phyloP scores from a whole-genome alignment of 1,140 invertebrate genomes.

The Euglossa dilemma region DNA sequence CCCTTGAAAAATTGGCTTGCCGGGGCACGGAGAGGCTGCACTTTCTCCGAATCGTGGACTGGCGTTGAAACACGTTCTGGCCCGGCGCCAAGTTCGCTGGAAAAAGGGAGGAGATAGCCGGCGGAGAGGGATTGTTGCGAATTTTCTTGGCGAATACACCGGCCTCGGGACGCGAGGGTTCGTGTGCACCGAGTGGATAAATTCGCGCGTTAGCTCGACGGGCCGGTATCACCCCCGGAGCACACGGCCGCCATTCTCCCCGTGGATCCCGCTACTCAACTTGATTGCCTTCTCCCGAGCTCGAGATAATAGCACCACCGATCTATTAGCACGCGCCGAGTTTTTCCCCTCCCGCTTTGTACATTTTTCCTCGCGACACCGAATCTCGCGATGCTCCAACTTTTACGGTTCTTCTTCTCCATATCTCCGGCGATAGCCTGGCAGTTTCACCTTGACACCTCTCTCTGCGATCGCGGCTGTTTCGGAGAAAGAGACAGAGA shows the following conservation, averaged over 20 bases:
- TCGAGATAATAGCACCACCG: conserved; percentile 5
- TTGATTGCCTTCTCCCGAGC: background rate
- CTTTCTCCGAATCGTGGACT: conserved; percentile 59
- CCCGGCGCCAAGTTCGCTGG: conserved; percentile 44
- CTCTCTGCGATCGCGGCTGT: background rate
- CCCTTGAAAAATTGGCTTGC: conserved; percentile 35
- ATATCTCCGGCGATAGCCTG: background rate
- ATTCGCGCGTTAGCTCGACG: conserved; percentile 12
- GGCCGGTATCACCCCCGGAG: background rate
- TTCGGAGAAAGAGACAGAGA: no score
- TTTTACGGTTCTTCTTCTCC: no score
- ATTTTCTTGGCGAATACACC: conserved; percentile 50
- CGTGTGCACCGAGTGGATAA: conserved; percentile 23
- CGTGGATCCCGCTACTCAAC: background rate
- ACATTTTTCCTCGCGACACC: no score
- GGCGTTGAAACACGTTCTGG: conserved; percentile 57
- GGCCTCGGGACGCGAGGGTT: conserved; percentile 16
- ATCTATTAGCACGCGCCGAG: no score
- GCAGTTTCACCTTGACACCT: background rate
- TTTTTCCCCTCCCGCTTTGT: no score
- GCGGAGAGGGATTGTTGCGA: conserved; percentile 25
- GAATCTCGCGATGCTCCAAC: no score
- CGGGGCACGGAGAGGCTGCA: conserved; percentile 29
- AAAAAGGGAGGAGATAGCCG: conserved; percentile 10
- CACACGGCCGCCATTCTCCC: background rate